These are phyloP conservation scores for Eurois occulta DNA, from an alignment of 2,888 invertebrate genomes.

Conservation along the genomic window DNA sequence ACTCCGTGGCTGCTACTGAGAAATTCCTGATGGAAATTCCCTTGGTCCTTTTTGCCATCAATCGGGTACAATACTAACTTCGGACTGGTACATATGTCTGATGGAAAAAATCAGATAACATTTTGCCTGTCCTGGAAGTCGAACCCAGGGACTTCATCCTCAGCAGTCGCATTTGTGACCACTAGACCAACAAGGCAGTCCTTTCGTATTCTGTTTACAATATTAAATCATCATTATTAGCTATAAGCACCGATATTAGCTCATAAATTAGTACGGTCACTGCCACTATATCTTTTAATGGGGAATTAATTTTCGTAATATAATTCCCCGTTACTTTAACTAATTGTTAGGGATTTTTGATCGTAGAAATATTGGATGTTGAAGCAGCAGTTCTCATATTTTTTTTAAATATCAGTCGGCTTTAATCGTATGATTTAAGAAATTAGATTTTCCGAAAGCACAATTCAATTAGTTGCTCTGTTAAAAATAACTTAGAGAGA, in stretches of 20 bases:
- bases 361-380: background rate
- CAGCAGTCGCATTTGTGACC: background rate
- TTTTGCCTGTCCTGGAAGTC: background rate
- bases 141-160: no score
- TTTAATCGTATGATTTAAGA: constrained; percentile 34
- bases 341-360: background rate
- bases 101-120: background rate
- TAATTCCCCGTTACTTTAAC: constrained; percentile 1
- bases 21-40: no score
- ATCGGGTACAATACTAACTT: no score
- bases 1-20: no score
- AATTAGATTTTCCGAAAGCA: constrained; percentile 16
- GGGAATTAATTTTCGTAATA: constrained; percentile 15
- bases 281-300: constrained; percentile 23
- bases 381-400: constrained; percentile 5
- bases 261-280: constrained; percentile 53
- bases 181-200: constrained; percentile 82
- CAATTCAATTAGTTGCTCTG: constrained; percentile 13
- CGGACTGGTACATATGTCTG: no score
- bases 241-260: constrained; percentile 38
- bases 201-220: constrained; percentile 93
- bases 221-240: constrained; percentile 57
- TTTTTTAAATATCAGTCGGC: constrained; percentile 4
- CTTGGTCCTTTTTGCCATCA: no score
- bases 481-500: background rate